A percentile compares a stretch with the other conserved stretches of the same genome.
These are phyloP conservation scores for Sisyra nigra DNA, from an alignment of 2,888 invertebrate genomes.

Conservation along the genomic window DNA sequence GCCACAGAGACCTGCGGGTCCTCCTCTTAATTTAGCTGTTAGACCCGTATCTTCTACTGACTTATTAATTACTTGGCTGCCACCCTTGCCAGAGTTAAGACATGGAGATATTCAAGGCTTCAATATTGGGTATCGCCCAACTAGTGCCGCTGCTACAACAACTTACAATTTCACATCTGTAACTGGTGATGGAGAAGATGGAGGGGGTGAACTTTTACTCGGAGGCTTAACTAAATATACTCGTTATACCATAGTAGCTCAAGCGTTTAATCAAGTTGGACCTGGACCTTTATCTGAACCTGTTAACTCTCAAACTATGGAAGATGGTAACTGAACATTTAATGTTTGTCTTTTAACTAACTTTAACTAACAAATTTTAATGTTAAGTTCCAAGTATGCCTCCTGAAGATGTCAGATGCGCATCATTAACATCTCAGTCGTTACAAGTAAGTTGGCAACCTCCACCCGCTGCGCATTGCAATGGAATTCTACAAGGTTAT, in stretches of 20 bases:
- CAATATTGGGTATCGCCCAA: conserved; percentile 48
- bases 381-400: conserved; percentile 56
- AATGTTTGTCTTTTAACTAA: conserved; percentile 4
- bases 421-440: conserved; percentile 56
- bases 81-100: conserved; percentile 48
- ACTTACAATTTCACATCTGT: conserved; percentile 52
- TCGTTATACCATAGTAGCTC: conserved; percentile 49
- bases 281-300: conserved; percentile 55
- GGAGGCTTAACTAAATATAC: conserved; percentile 47
- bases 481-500: conserved; percentile 63
- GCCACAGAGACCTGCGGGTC: conserved; percentile 53
- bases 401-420: conserved; percentile 63
- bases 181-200: conserved; percentile 51
- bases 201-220: conserved; percentile 44
- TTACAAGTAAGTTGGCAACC: conserved; percentile 69
- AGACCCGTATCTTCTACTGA: conserved; percentile 57
- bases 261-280: conserved; percentile 60
- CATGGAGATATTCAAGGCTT: conserved; percentile 63
- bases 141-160: conserved; percentile 23
- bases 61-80: conserved; percentile 55
- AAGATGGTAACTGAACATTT: conserved; percentile 40
- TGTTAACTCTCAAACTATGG: conserved; percentile 50
- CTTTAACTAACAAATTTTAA: neutral
- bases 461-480: conserved; percentile 52
- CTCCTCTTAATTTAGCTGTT: conserved; percentile 47